phyloP scores from a whole-genome alignment of 2,888 invertebrate species.

The Athetis lepigone region DNA sequence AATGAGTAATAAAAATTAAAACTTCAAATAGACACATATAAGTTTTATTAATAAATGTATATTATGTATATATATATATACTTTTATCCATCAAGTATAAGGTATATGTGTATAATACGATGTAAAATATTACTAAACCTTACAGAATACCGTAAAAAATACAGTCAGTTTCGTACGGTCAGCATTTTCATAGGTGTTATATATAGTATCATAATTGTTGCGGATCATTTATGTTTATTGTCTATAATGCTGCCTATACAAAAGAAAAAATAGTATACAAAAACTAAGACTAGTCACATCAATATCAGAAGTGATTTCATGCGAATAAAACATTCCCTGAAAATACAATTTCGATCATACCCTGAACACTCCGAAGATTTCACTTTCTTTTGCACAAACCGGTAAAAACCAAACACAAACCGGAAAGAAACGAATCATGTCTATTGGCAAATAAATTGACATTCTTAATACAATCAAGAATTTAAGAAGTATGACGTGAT shows the following conservation, averaged over 20 bases:
- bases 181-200: conserved; percentile 17
- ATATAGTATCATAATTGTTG: conserved; percentile 12
- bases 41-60: conserved; percentile 21
- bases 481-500: conserved; percentile 2
- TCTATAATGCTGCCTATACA: conserved; percentile 29
- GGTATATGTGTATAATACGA: conserved; percentile 39
- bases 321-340: conserved; percentile 25
- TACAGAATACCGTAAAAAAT: conserved; percentile 28
- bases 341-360: conserved; percentile 36
- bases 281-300: conserved; percentile 26
- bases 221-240: not conserved
- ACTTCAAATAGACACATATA: not conserved
- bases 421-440: no score
- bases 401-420: no score
- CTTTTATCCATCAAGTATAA: conserved; percentile 36
- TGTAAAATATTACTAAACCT: conserved; percentile 32
- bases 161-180: conserved; percentile 23
- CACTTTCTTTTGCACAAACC: conserved; percentile 43
- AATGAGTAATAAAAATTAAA: conserved; percentile 29
- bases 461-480: not conserved
- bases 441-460: no score
- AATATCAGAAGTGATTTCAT: conserved; percentile 29
- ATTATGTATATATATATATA: no score
- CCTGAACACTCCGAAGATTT: conserved; percentile 38
- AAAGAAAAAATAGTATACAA: conserved; percentile 15